Percentiles rank a stretch among this genome's conserved stretches.
Conservation (phyloP, 2,113 vertebrate genomes). For the Python bivittatus region DNA sequence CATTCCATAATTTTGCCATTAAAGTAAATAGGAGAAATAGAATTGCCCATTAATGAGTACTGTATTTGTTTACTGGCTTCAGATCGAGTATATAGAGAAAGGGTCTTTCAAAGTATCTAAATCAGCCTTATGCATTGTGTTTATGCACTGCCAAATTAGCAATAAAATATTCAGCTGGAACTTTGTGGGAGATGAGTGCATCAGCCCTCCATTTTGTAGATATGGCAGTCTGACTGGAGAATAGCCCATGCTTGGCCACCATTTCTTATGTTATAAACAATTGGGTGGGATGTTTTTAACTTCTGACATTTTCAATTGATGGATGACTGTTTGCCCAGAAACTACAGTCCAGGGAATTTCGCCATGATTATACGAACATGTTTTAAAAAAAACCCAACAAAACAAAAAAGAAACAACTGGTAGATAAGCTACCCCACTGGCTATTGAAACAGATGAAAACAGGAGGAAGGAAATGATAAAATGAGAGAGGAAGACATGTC, state of each 20-base stretch:
- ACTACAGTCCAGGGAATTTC: not conserved
- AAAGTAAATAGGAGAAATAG: not conserved
- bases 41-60: not conserved
- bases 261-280: slow-evolving; percentile 20
- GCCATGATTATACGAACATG: slow-evolving; percentile 20
- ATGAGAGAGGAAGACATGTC: slow-evolving; percentile 9
- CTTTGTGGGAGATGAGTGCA: not conserved
- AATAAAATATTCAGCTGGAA: not conserved
- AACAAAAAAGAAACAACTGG: not conserved
- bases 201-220: not conserved
- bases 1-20: not conserved
- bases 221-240: not conserved
- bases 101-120: not conserved
- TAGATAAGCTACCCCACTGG: not conserved
- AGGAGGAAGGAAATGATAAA: slow-evolving; percentile 33
- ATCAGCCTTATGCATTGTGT: not conserved
- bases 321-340: slow-evolving; percentile 1
- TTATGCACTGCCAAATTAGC: not conserved
- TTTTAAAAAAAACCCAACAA: too few species aligned
- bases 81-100: not conserved
- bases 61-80: not conserved
- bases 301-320: slow-evolving; percentile 28
- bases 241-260: not conserved
- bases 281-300: slow-evolving; percentile 23
- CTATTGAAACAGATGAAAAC: slow-evolving; percentile 43